Percentiles rank a stretch among this genome's conserved stretches.
Conservation (phyloP, 2,113 vertebrate genomes). For the Tinamus guttatus region DNA sequence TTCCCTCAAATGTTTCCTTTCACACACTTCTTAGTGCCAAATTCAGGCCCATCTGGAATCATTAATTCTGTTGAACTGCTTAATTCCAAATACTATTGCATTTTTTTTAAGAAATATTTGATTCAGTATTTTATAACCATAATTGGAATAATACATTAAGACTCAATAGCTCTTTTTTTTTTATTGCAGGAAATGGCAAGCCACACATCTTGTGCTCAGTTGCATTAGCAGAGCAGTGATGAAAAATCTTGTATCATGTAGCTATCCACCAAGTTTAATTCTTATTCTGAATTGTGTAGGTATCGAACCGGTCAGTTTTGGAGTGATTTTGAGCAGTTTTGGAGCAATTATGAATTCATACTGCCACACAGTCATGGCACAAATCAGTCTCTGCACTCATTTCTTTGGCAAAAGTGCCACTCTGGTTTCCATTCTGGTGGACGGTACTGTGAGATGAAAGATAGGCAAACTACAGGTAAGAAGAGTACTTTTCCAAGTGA, state of each 20-base stretch:
- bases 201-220: conserved; percentile 43
- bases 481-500: conserved; percentile 7
- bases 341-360: conserved; percentile 35
- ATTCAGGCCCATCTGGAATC: conserved; percentile 67
- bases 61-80: conserved; percentile 64
- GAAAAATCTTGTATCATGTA: not conserved
- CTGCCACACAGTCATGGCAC: conserved; percentile 40
- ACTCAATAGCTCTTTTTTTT: conserved; percentile 58
- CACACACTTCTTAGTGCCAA: conserved; percentile 59
- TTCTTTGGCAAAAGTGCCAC: conserved; percentile 53
- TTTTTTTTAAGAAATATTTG: not conserved
- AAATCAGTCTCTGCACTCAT: conserved; percentile 35
- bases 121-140: conserved; percentile 65
- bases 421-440: conserved; percentile 29
- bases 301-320: not conserved
- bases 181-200: conserved; percentile 56
- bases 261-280: not conserved
- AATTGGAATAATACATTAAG: conserved; percentile 52
- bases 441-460: conserved; percentile 26
- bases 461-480: conserved; percentile 45
- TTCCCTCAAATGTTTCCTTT: conserved; percentile 57
- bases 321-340: not conserved
- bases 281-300: not conserved
- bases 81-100: conserved; percentile 20
- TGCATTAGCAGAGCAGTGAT: not conserved